Conservation (phyloP, 2,888 invertebrate genomes). For the Leptura quadrifasciata region DNA sequence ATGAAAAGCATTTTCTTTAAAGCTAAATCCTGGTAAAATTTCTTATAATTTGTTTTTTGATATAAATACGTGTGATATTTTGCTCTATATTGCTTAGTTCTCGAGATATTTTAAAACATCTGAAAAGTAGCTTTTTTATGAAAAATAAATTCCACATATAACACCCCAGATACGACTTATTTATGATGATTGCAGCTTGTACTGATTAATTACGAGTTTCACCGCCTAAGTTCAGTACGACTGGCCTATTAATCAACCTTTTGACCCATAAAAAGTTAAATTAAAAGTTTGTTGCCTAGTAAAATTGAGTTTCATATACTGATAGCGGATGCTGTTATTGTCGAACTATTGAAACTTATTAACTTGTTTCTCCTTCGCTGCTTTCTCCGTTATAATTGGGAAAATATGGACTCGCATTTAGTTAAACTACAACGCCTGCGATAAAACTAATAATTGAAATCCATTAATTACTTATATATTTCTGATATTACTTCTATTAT, state of each 20-base stretch:
- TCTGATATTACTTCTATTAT: background rate
- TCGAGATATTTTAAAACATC: too few species aligned
- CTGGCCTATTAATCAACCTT: constrained; percentile 18
- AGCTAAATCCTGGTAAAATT: too few species aligned
- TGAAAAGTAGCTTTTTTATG: too few species aligned
- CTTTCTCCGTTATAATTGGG: constrained; percentile 40
- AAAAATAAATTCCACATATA: too few species aligned
- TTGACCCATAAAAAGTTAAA: constrained; percentile 29
- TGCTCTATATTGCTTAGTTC: too few species aligned
- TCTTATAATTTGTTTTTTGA: too few species aligned
- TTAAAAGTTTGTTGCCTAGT: constrained; percentile 23
- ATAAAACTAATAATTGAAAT: background rate
- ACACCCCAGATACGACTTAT: too few species aligned
- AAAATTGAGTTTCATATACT: constrained; percentile 47
- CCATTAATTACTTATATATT: constrained; percentile 3
- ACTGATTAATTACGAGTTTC: too few species aligned
- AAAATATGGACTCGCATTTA: constrained; percentile 29
- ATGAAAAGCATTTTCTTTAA: too few species aligned
- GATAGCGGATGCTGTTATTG: constrained; percentile 46
- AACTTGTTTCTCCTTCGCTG: constrained; percentile 43
- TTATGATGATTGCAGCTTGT: too few species aligned
- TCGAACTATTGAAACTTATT: constrained; percentile 47
- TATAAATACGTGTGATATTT: too few species aligned
- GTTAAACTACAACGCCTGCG: constrained; percentile 29
- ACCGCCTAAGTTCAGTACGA: too few species aligned